These are phyloP conservation scores for Drosophila infuscata DNA, from an alignment of 2,888 invertebrate species.

Conservation along the genomic window DNA sequence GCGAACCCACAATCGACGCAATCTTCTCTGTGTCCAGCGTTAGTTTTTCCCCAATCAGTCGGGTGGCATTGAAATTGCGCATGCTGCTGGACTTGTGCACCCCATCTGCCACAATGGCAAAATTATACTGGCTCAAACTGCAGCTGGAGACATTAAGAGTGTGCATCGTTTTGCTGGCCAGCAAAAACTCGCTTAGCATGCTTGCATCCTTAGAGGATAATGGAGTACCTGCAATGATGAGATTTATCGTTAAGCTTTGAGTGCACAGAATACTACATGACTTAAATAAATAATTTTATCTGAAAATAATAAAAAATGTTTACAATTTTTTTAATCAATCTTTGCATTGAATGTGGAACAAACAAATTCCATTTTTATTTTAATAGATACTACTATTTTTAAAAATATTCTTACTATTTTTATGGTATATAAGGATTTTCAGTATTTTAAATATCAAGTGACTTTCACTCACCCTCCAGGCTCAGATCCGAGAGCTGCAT, in stretches of 20 bases:
- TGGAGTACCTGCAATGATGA: constrained; percentile 54
- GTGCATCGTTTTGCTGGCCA: constrained; percentile 56
- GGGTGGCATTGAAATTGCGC: constrained; percentile 66
- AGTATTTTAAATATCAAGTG: not conserved
- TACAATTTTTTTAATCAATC: not conserved
- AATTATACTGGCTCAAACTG: constrained; percentile 77
- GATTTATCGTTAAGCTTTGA: not conserved
- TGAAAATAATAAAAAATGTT: not conserved
- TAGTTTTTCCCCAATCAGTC: constrained; percentile 60
- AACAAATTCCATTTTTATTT: not conserved
- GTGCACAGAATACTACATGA: not conserved
- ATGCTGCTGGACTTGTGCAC: constrained; percentile 77
- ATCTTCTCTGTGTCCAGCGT: constrained; percentile 79
- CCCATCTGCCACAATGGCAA: constrained; percentile 82
- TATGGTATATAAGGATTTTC: not conserved
- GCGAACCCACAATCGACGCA: constrained; percentile 61
- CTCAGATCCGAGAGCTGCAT: constrained; percentile 67
- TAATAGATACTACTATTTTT: not conserved
- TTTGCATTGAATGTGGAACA: not conserved
- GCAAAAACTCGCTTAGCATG: constrained; percentile 65
- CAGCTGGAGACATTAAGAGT: constrained; percentile 72
- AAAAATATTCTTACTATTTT: not conserved
- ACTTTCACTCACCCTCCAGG: constrained; percentile 64
- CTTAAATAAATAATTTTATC: not conserved
- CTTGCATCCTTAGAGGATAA: constrained; percentile 49